Conservation (phyloP, 2,888 invertebrate genomes). For the Drosophila formosana region DNA sequence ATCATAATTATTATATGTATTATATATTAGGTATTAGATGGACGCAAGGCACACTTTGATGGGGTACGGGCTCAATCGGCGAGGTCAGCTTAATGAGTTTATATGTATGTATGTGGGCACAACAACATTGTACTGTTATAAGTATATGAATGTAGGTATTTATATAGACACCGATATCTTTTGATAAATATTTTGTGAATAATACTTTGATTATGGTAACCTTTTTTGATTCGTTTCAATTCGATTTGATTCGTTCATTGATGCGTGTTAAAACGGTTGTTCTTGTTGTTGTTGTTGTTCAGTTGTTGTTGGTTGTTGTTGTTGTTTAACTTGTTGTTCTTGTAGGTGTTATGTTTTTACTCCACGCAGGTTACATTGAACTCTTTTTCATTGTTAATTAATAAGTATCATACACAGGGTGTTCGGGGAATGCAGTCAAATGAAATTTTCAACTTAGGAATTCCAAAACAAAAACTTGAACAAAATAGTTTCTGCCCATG, state of each 20-base stretch:
- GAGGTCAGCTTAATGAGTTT: slow-evolving; percentile 56
- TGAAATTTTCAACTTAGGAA: slow-evolving; percentile 7
- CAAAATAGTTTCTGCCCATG: slow-evolving; percentile 19
- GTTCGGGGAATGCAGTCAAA: slow-evolving; percentile 42
- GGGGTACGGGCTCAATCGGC: slow-evolving; percentile 46
- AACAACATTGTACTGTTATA: slow-evolving; percentile 62
- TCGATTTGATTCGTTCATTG: slow-evolving; percentile 57
- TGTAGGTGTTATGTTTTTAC: slow-evolving; percentile 72
- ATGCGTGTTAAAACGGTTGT: slow-evolving; percentile 74
- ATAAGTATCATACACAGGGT: slow-evolving; percentile 13
- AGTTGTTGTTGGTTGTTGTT: slow-evolving; percentile 44
- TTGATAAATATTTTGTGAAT: slow-evolving; percentile 57
- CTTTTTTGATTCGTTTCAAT: slow-evolving; percentile 39
- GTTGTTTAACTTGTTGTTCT: slow-evolving; percentile 43
- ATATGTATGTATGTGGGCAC: slow-evolving; percentile 36
- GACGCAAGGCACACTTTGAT: slow-evolving; percentile 72
- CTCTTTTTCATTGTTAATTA: slow-evolving; percentile 18
- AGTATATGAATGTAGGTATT: slow-evolving; percentile 32
- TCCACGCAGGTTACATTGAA: slow-evolving; percentile 55
- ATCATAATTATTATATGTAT: slow-evolving; percentile 25
- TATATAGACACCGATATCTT: slow-evolving; percentile 75
- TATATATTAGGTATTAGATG: slow-evolving; percentile 47
- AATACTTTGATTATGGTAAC: slow-evolving; percentile 62
- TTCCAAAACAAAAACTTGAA: slow-evolving; percentile 32
- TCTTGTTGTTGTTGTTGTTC: slow-evolving; percentile 23